Evolutionary conservation across 2,113 vertebrate genomes (phyloP).

Genomic region (Pangasianodon hypophthalmus): DNA sequence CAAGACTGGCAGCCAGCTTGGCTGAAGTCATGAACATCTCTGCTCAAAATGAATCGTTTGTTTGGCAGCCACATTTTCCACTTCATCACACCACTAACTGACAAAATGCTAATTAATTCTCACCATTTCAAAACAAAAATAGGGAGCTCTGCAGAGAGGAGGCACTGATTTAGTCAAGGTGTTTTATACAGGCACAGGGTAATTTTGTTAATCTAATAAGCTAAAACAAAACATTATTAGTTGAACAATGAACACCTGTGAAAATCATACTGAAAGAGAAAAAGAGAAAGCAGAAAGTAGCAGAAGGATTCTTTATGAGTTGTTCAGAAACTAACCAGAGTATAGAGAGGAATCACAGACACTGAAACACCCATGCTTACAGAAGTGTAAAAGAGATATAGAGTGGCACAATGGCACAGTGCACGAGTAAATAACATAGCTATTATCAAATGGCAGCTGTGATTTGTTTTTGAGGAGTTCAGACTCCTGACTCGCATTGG

Average conservation of each 20-base stretch:
- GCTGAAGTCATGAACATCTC: slow-evolving; percentile 45
- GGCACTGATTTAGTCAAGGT: slow-evolving; percentile 43
- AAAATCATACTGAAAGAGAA: neutral
- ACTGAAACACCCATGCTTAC: slow-evolving; percentile 25
- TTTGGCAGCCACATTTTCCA: slow-evolving; percentile 58
- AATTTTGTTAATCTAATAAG: slow-evolving; percentile 55
- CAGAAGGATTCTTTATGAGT: slow-evolving; percentile 35
- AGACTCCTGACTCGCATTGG: slow-evolving; percentile 74
- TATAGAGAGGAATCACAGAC: slow-evolving; percentile 41
- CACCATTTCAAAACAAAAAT: slow-evolving; percentile 53
- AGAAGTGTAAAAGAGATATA: neutral
- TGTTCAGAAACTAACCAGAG: slow-evolving; percentile 7
- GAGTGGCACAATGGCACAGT: neutral
- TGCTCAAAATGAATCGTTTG: slow-evolving; percentile 50
- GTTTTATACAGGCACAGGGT: slow-evolving; percentile 32
- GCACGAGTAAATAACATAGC: neutral
- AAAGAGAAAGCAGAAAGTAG: slow-evolving; percentile 3
- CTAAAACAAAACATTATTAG: slow-evolving; percentile 41
- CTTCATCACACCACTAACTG: slow-evolving; percentile 55
- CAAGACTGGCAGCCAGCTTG: slow-evolving; percentile 36
- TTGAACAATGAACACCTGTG: slow-evolving; percentile 40
- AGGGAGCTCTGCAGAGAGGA: slow-evolving; percentile 33
- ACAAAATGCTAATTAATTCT: slow-evolving; percentile 57
- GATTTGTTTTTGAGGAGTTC: slow-evolving; percentile 77
- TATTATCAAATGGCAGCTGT: slow-evolving; percentile 60